phyloP scores from a whole-genome alignment of 2,888 invertebrate genomes.

The Leptothorax acervorum region DNA sequence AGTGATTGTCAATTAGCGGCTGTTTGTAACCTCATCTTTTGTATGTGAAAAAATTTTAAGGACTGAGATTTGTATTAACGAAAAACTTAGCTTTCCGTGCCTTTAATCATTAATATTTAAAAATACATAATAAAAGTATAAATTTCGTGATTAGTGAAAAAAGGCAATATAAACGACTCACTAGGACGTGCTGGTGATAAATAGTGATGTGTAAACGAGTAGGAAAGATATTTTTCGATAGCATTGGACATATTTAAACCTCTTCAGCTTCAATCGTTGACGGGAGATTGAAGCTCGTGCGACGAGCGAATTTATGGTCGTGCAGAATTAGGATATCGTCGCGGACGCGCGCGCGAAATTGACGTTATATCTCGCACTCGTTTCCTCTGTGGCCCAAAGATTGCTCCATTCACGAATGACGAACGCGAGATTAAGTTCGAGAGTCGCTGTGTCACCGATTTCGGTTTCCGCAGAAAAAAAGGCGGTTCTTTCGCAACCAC shows the following conservation, averaged over 20 bases:
- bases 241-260: not conserved
- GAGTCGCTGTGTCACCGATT: conserved; percentile 81
- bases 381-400: not conserved
- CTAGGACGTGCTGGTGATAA: not conserved
- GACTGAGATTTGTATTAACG: too few species aligned
- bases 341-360: not conserved
- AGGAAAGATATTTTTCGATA: not conserved
- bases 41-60: not conserved
- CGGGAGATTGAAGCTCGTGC: not conserved
- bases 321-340: conserved; percentile 26
- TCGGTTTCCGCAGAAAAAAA: conserved; percentile 75
- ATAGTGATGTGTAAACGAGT: not conserved
- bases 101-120: not conserved
- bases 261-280: not conserved
- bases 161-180: not conserved
- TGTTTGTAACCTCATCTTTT: not conserved
- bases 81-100: too few species aligned
- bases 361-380: conserved; percentile 18
- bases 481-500: not conserved
- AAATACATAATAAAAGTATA: not conserved
- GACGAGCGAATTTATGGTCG: conserved; percentile 2
- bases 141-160: not conserved
- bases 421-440: conserved; percentile 65
- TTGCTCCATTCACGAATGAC: conserved; percentile 11
- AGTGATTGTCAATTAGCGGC: not conserved